Conservation (phyloP, 2,113 vertebrate genomes). For the Tautogolabrus adspersus region DNA sequence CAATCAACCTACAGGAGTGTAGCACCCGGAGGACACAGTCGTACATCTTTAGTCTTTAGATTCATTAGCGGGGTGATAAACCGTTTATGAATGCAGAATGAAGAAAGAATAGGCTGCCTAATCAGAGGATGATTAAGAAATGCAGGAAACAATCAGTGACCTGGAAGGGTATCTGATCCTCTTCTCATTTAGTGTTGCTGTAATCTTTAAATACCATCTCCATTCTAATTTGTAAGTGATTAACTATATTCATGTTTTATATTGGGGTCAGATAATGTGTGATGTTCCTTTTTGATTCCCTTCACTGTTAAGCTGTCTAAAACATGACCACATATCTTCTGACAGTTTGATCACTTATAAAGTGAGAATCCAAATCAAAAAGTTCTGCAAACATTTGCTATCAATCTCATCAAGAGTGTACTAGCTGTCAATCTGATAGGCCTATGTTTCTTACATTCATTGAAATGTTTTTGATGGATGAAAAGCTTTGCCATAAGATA, state of each 20-base stretch:
- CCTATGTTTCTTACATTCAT: neutral
- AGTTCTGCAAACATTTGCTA: neutral
- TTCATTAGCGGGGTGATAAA: slow-evolving; percentile 46
- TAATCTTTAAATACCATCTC: slow-evolving; percentile 5
- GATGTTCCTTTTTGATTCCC: neutral
- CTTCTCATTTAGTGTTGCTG: slow-evolving; percentile 3
- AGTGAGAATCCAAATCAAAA: neutral
- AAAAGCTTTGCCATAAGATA: neutral
- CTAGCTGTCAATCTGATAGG: neutral
- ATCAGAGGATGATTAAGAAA: slow-evolving; percentile 47
- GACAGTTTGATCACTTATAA: neutral
- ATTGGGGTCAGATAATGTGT: neutral
- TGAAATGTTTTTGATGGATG: neutral
- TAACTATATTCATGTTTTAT: neutral
- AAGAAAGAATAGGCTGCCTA: slow-evolving; percentile 14
- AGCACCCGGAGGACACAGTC: slow-evolving; percentile 46
- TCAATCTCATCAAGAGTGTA: neutral
- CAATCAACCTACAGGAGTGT: slow-evolving; percentile 24
- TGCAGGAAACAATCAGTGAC: slow-evolving; percentile 26
- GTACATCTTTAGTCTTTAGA: slow-evolving; percentile 44
- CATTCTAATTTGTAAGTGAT: neutral
- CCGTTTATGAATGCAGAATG: slow-evolving; percentile 27
- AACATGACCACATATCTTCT: neutral
- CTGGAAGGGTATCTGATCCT: slow-evolving; percentile 14
- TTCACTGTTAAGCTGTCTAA: neutral